A percentile compares a stretch with the other conserved stretches of the same genome.
phyloP scores from a whole-genome alignment of 2,797 vertebrate species.

The Cirrhinus molitorella region DNA sequence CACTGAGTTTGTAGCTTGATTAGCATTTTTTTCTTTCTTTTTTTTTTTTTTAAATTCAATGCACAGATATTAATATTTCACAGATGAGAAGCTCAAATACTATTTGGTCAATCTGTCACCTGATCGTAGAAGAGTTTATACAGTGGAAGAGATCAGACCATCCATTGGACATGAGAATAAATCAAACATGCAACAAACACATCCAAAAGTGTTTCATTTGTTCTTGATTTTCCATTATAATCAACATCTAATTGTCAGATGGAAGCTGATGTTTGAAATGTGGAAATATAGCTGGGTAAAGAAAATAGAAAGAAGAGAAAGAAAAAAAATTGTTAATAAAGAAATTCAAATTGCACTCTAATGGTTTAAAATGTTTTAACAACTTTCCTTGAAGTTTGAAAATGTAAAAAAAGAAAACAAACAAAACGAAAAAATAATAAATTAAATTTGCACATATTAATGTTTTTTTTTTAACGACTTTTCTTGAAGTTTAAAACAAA shows the following conservation, averaged over 20 bases:
- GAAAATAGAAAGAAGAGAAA: no score
- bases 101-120: slow-evolving; percentile 44
- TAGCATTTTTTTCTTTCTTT: slow-evolving; percentile 47
- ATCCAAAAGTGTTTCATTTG: background rate
- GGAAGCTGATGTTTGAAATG: background rate
- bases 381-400: background rate
- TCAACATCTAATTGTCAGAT: background rate
- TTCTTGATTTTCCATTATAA: background rate
- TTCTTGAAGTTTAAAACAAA: no score
- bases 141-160: slow-evolving; percentile 8
- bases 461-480: no score
- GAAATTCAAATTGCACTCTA: no score
- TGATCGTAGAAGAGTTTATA: slow-evolving; percentile 48
- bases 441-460: background rate
- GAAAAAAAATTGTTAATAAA: no score
- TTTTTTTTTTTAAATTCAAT: no score
- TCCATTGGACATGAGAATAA: background rate
- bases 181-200: background rate
- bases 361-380: background rate
- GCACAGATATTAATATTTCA: slow-evolving; percentile 69
- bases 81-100: slow-evolving; percentile 63
- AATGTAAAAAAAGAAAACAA: background rate
- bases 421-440: background rate
- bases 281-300: background rate
- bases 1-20: slow-evolving; percentile 56